These are phyloP conservation scores for Augiades crinisus DNA, from an alignment of 2,888 invertebrate species.

Conservation along the genomic window DNA sequence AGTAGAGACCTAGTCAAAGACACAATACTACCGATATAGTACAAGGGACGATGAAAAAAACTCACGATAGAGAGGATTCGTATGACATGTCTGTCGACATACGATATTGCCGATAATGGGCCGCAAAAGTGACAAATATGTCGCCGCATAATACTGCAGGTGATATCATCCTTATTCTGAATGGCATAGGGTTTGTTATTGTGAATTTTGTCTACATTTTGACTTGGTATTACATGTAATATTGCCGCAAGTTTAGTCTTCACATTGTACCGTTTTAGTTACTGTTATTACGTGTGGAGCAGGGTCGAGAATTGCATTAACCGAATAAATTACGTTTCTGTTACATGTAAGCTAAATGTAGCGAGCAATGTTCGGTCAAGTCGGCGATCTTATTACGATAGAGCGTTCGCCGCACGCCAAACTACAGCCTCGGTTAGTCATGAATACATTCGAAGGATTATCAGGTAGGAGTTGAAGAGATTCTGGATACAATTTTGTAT, in stretches of 20 bases:
- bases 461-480: background rate
- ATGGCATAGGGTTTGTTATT: background rate
- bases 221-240: conserved; percentile 8
- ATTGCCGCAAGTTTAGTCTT: conserved; percentile 13
- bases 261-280: background rate
- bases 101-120: conserved; percentile 23
- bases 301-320: background rate
- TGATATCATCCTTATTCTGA: background rate
- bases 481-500: background rate
- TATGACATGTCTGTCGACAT: conserved; percentile 18
- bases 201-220: background rate
- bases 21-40: too few species aligned
- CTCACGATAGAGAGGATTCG: conserved; percentile 6
- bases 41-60: conserved; percentile 9
- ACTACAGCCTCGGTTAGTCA: conserved; percentile 18
- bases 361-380: conserved; percentile 26
- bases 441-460: conserved; percentile 22
- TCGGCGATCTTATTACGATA: conserved; percentile 27
- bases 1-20: too few species aligned
- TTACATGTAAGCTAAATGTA: conserved; percentile 23
- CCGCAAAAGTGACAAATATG: conserved; percentile 24
- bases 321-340: background rate
- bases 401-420: conserved; percentile 12
- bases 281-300: background rate
- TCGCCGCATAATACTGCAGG: background rate